Evolutionary conservation across 2,888 invertebrate species (phyloP), one percentile per base, ranked within the genome.

Genomic region (Pardosa pseudoannulata): DNA sequence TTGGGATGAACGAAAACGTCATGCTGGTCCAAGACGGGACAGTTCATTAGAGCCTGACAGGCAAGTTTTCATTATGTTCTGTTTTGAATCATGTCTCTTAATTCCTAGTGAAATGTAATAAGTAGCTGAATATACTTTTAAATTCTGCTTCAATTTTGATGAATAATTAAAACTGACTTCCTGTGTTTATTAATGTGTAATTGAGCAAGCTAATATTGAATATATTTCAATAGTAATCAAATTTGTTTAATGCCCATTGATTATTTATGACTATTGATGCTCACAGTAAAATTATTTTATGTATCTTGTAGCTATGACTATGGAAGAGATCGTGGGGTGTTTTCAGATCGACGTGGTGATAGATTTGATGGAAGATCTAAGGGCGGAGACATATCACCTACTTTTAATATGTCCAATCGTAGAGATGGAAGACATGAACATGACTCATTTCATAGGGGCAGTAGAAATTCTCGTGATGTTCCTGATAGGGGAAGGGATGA

Each of bases 1-100:
- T 81, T 89, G 89, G 76, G 92, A 90, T 16, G 90, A 90, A 0
- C 80, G 92, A 32, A 92, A 92, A 89, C 90, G 91, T 28, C n/a
- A n/a, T n/a, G n/a, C n/a, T n/a, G n/a, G n/a, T n/a, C 70, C 62
- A 39, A 50, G 85, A 6, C 56, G 82, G 16, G 82, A 83, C 19
- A 23, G 76, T 9, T 76, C 82, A 0, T 32, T 79, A 19, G 85
- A 79, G 13, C 39, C 70, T 41, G 29, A 74, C 3, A 64, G 81
- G 81, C n/a, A n/a, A n/a, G n/a, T n/a, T n/a, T n/a, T n/a, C n/a
- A n/a, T n/a, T n/a, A n/a, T n/a, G n/a, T n/a, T n/a, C n/a, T n/a
- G n/a, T n/a, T n/a, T n/a, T n/a, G n/a, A n/a, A n/a, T n/a, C n/a
- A n/a, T n/a, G n/a, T n/a, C n/a, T n/a, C n/a, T n/a, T n/a, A n/a